phyloP scores from a whole-genome alignment of 2,113 vertebrate species.

The Ifrita kowaldi region DNA sequence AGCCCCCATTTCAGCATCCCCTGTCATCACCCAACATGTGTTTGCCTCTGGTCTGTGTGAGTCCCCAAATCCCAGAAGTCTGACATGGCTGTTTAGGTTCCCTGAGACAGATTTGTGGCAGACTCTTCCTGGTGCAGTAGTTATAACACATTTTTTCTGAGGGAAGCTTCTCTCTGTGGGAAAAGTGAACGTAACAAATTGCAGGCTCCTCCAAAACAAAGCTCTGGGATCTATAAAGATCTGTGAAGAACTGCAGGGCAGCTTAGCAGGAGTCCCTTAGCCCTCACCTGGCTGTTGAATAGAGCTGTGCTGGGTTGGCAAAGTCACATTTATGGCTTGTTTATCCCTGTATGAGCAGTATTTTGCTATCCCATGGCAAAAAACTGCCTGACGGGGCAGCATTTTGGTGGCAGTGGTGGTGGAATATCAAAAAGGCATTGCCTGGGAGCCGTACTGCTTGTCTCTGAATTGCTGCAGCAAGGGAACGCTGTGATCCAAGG shows the following conservation, averaged over 20 bases:
- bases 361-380: neutral
- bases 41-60: neutral
- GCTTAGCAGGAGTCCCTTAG: neutral
- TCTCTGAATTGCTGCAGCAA: neutral
- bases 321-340: neutral
- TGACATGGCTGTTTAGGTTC: rapidly evolving
- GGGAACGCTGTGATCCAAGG: neutral
- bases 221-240: neutral
- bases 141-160: neutral
- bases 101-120: neutral
- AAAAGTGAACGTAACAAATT: neutral
- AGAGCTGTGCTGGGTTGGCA: neutral
- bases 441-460: neutral
- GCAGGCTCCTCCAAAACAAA: neutral
- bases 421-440: neutral
- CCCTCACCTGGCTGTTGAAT: neutral
- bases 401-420: neutral
- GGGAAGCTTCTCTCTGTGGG: neutral
- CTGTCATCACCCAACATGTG: rapidly evolving
- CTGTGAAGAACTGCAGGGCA: neutral
- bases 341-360: neutral
- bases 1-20: neutral
- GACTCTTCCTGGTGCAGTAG: neutral
- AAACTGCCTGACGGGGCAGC: neutral
- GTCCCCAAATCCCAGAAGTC: neutral